phyloP scores from a whole-genome alignment of 2,113 vertebrate genomes.

The Xenus cinereus region DNA sequence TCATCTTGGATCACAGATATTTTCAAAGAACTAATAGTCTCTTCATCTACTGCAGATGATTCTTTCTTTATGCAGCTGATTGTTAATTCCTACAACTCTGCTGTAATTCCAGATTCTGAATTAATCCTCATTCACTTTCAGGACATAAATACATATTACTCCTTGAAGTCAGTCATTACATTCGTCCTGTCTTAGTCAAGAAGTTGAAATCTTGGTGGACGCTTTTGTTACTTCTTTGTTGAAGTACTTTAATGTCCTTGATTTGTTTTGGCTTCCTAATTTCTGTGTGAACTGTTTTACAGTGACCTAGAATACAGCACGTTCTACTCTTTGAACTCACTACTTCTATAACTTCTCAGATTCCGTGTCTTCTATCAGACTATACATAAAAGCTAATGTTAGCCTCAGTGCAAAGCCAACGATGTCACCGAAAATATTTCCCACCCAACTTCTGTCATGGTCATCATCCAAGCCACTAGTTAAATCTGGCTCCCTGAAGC shows the following conservation, averaged over 20 bases:
- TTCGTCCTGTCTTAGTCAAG: neutral
- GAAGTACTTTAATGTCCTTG: neutral
- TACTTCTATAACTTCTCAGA: neutral
- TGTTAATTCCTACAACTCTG: constrained; percentile 32
- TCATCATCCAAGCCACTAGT: neutral
- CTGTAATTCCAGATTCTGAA: constrained; percentile 39
- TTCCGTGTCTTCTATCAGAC: neutral
- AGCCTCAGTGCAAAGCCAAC: neutral
- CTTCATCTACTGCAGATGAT: constrained; percentile 12
- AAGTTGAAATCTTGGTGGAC: neutral
- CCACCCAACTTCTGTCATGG: neutral
- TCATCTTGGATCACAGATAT: neutral
- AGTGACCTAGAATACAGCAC: neutral
- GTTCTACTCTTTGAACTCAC: neutral
- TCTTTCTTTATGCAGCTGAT: constrained; percentile 17
- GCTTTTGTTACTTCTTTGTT: neutral
- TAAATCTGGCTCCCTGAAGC: neutral
- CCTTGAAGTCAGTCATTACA: constrained; percentile 36
- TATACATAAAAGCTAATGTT: neutral
- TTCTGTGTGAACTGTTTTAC: neutral
- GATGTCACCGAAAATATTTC: neutral
- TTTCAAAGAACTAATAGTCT: constrained; percentile 32
- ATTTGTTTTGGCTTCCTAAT: neutral
- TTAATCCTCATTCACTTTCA: constrained; percentile 32
- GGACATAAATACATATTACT: neutral